Evolutionary conservation across 2,797 vertebrate species (phyloP).

Genomic region (Coendou prehensilis): DNA sequence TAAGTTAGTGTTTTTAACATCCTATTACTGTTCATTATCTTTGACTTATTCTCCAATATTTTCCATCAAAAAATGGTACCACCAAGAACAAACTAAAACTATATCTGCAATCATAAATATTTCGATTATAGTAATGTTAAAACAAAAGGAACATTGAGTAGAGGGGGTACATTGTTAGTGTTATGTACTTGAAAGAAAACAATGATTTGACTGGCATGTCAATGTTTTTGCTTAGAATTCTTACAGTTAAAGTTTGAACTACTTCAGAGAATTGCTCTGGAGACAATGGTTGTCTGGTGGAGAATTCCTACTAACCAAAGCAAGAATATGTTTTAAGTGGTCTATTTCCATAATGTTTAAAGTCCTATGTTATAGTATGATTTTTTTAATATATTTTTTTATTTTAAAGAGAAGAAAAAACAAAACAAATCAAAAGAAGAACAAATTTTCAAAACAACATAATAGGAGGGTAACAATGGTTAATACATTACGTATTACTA

Average conservation of each 20-base stretch:
- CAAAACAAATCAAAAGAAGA: too few species aligned
- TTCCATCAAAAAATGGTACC: not conserved
- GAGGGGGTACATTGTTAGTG: not conserved
- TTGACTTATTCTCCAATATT: not conserved
- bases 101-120: not conserved
- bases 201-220: not conserved
- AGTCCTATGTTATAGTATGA: not conserved
- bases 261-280: not conserved
- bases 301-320: not conserved
- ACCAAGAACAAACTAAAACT: not conserved
- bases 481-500: too few species aligned
- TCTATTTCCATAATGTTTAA: not conserved
- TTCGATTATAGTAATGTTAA: conserved; percentile 18
- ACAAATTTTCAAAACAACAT: too few species aligned
- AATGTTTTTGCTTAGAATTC: conserved; percentile 33
- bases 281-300: not conserved
- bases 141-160: not conserved
- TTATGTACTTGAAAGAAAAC: conserved; percentile 2
- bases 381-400: not conserved
- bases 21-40: conserved; percentile 18
- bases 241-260: not conserved
- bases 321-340: not conserved
- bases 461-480: too few species aligned
- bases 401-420: too few species aligned
- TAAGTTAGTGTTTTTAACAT: conserved; percentile 11